A percentile compares a stretch with the other conserved stretches of the same genome.
Evolutionary conservation across 2,113 vertebrate genomes (phyloP).

Genomic region (Tyto alba): DNA sequence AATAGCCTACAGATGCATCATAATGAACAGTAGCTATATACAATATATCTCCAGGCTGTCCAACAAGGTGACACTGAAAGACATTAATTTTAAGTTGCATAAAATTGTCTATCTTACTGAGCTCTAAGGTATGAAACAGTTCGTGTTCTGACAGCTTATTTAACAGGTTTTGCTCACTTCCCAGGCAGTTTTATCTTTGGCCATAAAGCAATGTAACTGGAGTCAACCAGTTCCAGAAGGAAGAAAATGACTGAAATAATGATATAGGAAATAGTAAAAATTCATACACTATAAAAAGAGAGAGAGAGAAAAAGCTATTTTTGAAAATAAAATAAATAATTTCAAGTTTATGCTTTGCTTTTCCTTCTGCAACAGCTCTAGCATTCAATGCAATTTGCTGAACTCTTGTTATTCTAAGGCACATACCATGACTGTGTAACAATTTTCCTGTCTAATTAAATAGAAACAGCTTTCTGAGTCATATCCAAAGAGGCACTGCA

Average conservation of each 20-base stretch:
- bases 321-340: not conserved
- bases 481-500: not conserved
- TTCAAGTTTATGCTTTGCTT: not conserved
- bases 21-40: not conserved
- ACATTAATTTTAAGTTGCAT: not conserved
- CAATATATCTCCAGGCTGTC: not conserved
- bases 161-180: constrained; percentile 25
- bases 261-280: not conserved
- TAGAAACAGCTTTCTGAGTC: constrained; percentile 1
- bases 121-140: constrained; percentile 2
- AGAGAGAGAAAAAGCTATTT: not conserved
- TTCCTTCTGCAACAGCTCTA: not conserved
- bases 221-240: not conserved
- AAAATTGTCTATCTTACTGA: constrained; percentile 14
- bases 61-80: not conserved
- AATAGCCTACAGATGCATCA: not conserved
- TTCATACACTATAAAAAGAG: not conserved
- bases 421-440: not conserved
- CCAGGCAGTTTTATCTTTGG: not conserved
- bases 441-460: constrained; percentile 40
- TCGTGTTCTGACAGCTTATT: constrained; percentile 32
- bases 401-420: not conserved
- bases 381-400: not conserved
- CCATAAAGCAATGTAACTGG: not conserved
- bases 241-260: not conserved